Base-by-base conservation (phyloP, 2,113 vertebrate species). In the Gopherus evgoodei region DNA sequence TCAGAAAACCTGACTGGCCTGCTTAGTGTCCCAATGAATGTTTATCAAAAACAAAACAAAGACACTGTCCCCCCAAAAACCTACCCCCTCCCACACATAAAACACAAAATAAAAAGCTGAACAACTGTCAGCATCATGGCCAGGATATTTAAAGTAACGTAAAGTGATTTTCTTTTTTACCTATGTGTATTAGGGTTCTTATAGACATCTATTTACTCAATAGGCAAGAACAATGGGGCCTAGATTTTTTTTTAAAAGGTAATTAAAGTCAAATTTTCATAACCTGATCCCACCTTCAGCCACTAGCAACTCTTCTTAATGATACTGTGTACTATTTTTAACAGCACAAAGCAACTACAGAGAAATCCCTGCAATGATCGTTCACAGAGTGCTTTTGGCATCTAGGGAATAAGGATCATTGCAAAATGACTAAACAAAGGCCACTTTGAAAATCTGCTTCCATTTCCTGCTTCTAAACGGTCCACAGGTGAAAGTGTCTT, bases 391-490 rank as follows among this genome's bases (percentile, higher is more conserved):
- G 72, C 62, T 69, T 65, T n/a, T 76, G 72, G 38, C 72, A 42
- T 75, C 8, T 49, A 85, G 72, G 0, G 0, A 79, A 4, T 49
- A 85, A 78, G 0, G 0, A 79, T 47, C 65, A 6, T 11, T 78
- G 27, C 9, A 81, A 27, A 1, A 83, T 1, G 7, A 62, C 5
- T 42, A 84, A 76, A 76, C 65, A 83, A 24, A 13, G 2, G 5
- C 24, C 62, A 3, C 42, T 1, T 50, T 81, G 82, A 91, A 84
- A 85, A 3, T 3, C 31, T 3, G 2, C 29, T 82, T 87, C 89
- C 42, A 25, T 13, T 12, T 22, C 38, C 42, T 12, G 38, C 12
- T 76, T 76, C 9, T 69, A 22, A 42, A 42, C 10, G 11, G 12
- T 44, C 72, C 2, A 1, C 19, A 83, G 78, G 44, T 11, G 22